Evolutionary conservation across 1,140 invertebrate genomes (phyloP).

Genomic region (Rhysida immarginata): DNA sequence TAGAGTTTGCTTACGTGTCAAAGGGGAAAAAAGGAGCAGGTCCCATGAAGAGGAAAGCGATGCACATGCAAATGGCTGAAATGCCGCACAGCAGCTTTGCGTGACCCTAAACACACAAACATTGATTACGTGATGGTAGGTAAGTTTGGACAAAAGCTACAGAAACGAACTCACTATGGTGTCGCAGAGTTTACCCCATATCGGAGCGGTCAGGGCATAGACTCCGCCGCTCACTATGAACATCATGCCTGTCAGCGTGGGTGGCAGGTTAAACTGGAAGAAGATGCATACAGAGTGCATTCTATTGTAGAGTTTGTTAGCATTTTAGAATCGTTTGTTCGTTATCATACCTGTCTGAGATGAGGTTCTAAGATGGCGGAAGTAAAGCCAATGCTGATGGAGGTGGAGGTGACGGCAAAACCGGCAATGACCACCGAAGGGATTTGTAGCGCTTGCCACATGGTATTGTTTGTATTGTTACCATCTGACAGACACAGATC

Average conservation of each 20-base stretch:
- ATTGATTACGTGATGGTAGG: too few relatives aligned
- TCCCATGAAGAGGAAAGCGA: constrained; percentile 17
- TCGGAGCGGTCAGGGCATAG: constrained; percentile 63
- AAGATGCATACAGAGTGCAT: constrained; percentile 6
- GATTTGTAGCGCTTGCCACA: constrained; percentile 41
- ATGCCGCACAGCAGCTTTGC: constrained; percentile 11
- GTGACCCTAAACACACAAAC: constrained; percentile 9
- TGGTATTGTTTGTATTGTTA: background rate
- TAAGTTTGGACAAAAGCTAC: too few relatives aligned
- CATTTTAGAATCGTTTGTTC: background rate
- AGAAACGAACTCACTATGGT: constrained; percentile 2
- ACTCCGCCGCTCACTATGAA: constrained; percentile 75
- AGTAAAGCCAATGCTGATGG: constrained; percentile 64
- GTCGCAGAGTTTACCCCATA: constrained; percentile 66
- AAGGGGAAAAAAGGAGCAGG: constrained; percentile 17
- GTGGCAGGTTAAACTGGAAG: constrained; percentile 44
- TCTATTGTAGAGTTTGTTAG: background rate
- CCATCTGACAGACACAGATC: background rate
- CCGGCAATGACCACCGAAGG: constrained; percentile 51
- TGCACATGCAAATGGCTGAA: constrained; percentile 8
- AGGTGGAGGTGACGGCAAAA: constrained; percentile 51
- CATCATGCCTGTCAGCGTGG: constrained; percentile 60
- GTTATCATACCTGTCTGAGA: constrained; percentile 40
- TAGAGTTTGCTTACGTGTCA: constrained; percentile 14
- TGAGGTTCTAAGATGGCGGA: constrained; percentile 67